Base-by-base conservation (phyloP, 2,888 invertebrate genomes). In the Cynaeus angustus region DNA sequence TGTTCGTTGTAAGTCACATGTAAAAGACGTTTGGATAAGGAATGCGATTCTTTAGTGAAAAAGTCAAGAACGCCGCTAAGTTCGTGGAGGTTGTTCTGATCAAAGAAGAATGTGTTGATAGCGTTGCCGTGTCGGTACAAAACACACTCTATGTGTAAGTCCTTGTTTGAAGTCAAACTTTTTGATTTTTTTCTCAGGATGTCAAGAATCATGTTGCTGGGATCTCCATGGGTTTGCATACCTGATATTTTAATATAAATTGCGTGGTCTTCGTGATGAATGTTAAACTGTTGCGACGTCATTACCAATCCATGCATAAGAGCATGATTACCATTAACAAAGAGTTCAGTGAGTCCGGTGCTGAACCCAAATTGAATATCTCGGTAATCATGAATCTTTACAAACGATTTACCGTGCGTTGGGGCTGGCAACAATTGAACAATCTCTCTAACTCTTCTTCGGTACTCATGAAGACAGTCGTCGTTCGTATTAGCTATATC, bases 351-450 rank as follows among this genome's bases (percentile, higher is more conserved):
- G 72, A 12, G 30, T 1, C 83, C 74, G 38, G 84, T 83, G 1
- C 87, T 86, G 61, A 83, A 84, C 26, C 84, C 86, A 72, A 85
- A 85, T 9, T 82, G 77, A 0, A 79, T 73, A 72, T 88, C 85
- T 43, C 80, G 78, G 66, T 84, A 86, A 55, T 87, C 86, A 9
- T 83, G 68, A 10, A 84, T 74, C 16, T 83, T 77, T 56, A 83
- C 84, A 1, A 78, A 78, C 6, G 83, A 81, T 2, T 80, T 76
- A 68, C 77, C 77, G 14, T 79, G 75, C 3, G 75, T 72, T n/a
- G 81, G 84, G 38, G 73, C 74, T 10, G 72, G 72, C 0, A 82
- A 81, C 50, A 83, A 84, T 4, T 79, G 80, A 41, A 86, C 70
- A 4, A 86, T 85, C 86, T 33, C 33, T n/a, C 33, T 33, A n/a